phyloP scores from a whole-genome alignment of 2,113 vertebrate species.

The Psittacus erithacus region DNA sequence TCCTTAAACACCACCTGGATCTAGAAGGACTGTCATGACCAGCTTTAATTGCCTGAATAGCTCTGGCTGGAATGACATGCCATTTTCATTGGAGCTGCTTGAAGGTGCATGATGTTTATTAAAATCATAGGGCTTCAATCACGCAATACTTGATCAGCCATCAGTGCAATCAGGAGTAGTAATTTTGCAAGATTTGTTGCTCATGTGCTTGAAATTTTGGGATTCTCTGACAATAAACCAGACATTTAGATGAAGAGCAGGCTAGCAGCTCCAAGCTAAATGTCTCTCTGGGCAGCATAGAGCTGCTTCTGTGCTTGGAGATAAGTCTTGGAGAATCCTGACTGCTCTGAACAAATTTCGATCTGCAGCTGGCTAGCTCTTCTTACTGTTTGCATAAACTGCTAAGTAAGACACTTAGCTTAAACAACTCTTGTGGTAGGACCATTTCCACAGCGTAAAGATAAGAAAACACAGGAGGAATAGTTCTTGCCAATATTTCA shows the following conservation, averaged over 20 bases:
- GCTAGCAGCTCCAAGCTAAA: neutral
- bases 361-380: neutral
- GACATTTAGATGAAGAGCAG: neutral
- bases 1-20: neutral
- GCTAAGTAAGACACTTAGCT: neutral
- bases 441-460: neutral
- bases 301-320: neutral
- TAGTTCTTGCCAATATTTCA: neutral
- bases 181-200: neutral
- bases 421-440: neutral
- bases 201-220: neutral
- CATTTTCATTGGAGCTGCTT: neutral
- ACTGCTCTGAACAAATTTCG: neutral
- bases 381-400: neutral
- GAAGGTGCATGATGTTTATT: neutral
- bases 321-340: neutral
- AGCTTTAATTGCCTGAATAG: neutral
- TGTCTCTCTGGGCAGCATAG: neutral
- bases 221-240: neutral
- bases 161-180: neutral
- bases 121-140: neutral
- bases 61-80: neutral
- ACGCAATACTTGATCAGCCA: neutral
- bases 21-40: neutral
- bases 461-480: neutral